A percentile compares a stretch with the other conserved stretches of the same genome.
phyloP scores from a whole-genome alignment of 2,888 invertebrate genomes.

The Listrodromus nycthemerus region DNA sequence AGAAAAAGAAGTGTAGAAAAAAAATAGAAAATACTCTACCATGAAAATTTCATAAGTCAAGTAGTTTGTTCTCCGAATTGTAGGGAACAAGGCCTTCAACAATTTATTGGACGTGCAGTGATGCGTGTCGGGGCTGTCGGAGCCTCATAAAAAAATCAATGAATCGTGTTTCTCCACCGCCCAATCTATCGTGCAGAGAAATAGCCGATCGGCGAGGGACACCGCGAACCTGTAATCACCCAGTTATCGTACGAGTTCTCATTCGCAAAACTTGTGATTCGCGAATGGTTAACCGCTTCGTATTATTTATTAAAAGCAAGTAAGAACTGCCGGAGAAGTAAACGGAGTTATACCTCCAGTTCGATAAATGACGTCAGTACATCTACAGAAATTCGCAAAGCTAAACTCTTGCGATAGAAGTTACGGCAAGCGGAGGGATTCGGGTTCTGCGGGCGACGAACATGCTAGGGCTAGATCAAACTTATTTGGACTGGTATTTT shows the following conservation, averaged over 20 bases:
- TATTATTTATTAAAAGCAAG: conserved; percentile 44
- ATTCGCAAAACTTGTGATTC: conserved; percentile 13
- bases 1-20: too few species aligned
- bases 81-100: conserved; percentile 8
- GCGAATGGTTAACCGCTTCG: conserved; percentile 25
- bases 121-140: conserved; percentile 29
- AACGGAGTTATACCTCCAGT: conserved; percentile 19
- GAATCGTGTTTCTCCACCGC: conserved; percentile 27
- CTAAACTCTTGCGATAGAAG: background rate
- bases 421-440: background rate
- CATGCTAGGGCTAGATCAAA: conserved; percentile 45
- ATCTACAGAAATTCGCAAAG: background rate
- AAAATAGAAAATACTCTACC: background rate
- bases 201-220: conserved; percentile 13
- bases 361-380: background rate
- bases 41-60: conserved; percentile 13
- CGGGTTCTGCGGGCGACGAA: background rate
- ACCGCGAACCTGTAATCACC: conserved; percentile 52
- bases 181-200: conserved; percentile 45
- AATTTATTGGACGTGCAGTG: conserved; percentile 24
- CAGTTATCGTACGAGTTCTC: conserved; percentile 19
- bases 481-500: conserved; percentile 58
- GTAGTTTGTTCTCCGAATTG: background rate
- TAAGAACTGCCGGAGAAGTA: background rate
- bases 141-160: conserved; percentile 66